Base-by-base conservation (phyloP, 1,140 invertebrate genomes). In the Leguminivora glycinivorella region DNA sequence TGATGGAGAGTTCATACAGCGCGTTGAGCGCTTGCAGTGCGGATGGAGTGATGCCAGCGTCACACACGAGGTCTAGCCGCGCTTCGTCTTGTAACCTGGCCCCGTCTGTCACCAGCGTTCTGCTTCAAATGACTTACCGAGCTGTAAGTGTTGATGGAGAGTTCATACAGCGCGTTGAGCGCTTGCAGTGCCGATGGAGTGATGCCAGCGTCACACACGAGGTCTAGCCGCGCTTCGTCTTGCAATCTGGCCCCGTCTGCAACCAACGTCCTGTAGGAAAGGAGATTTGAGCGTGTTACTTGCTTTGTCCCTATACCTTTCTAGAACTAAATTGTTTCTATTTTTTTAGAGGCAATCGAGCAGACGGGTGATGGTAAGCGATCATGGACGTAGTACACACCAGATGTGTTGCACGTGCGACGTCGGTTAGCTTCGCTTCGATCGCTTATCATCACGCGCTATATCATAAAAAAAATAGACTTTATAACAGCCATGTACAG, bases 141-240 rank as follows among this genome's bases (percentile, higher is more conserved):
- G 56, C 75, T 87, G 26, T 91, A 89, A 4, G 80, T 85, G 66
- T 89, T 84, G 67, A 88, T 75, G 14, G 86, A 82, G 1, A 91
- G 75, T 0, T 91, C 86, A 19, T 76, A 84, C 0, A 91, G 56
- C 6, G 87, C 83, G 17, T 85, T 58, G n/a, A 91, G 63, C 0
- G 82, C 87, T 4, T 76, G 69, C 24, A 88, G 69, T 0, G 78
- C 84, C 0, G 83, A 79, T 0, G 80, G 84, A 0, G 83, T 81
- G 19, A 91, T 85, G 0, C 89, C 87, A 0, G 86, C 82, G 19
- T 91, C 87, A 56, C 87, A 88, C 0, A 83, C 78, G 0, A 91
- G 75, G 26, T 91, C 87, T 9, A 80, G 43, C 5, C 89, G 67
- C 6, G 84, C 74, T 24, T 89, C 87, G 56, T 89, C 87, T 56